Percentiles rank a stretch among this genome's conserved stretches.
These are phyloP conservation scores for Clarias macrocephalus DNA, from an alignment of 2,113 vertebrate species.

Conservation along the genomic window DNA sequence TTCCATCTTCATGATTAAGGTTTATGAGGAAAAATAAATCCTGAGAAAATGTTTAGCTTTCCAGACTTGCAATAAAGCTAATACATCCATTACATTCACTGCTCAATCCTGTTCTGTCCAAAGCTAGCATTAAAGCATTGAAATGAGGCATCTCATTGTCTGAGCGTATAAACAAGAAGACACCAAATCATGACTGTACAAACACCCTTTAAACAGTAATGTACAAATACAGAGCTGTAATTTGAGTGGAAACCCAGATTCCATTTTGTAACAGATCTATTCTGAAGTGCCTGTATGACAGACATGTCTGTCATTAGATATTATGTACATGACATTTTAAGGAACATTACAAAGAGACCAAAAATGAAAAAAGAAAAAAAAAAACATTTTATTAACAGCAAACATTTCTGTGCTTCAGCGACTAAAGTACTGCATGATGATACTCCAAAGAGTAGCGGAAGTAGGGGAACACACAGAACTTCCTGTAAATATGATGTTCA, in stretches of 20 bases:
- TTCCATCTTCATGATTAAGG: not conserved
- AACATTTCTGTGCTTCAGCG: constrained; percentile 30
- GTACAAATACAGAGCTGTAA: constrained; percentile 42
- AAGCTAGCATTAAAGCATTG: constrained; percentile 36
- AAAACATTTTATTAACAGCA: not conserved
- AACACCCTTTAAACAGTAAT: constrained; percentile 56
- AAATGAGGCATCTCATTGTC: constrained; percentile 31
- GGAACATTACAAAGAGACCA: not conserved
- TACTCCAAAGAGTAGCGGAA: not conserved
- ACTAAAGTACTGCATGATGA: constrained; percentile 30
- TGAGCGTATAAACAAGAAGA: constrained; percentile 37
- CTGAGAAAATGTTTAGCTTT: constrained; percentile 53
- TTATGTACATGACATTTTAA: constrained; percentile 31
- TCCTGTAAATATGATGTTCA: constrained; percentile 6
- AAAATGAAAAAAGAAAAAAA: not conserved
- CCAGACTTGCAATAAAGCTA: constrained; percentile 51
- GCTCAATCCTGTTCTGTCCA: constrained; percentile 44
- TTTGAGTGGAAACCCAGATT: not conserved
- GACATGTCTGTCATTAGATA: constrained; percentile 24
- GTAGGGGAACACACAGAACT: not conserved
- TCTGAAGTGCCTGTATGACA: constrained; percentile 27
- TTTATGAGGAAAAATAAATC: constrained; percentile 31
- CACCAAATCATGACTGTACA: constrained; percentile 49
- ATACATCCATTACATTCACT: constrained; percentile 50
- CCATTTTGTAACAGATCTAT: not conserved